These are phyloP conservation scores for Camarhynchus parvulus DNA, from an alignment of 2,113 vertebrate genomes.

Conservation along the genomic window DNA sequence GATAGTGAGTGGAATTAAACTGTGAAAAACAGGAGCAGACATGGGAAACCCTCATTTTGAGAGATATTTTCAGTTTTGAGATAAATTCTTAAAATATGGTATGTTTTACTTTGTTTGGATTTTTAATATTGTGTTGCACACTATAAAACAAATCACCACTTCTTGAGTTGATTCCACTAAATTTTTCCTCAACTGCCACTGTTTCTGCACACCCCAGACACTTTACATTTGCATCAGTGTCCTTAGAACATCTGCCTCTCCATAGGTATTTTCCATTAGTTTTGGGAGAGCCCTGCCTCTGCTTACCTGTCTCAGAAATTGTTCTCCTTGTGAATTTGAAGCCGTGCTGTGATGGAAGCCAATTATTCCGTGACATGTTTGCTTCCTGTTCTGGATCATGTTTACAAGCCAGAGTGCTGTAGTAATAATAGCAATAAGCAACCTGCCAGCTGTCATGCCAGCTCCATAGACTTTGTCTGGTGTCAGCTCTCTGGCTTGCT, in stretches of 20 bases:
- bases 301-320: conserved; percentile 5
- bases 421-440: conserved; percentile 53
- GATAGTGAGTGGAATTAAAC: background rate
- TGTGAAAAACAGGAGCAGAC: background rate
- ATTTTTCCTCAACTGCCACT: background rate
- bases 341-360: background rate
- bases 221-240: background rate
- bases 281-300: background rate
- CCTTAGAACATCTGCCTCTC: background rate
- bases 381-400: conserved; percentile 51
- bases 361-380: conserved; percentile 17
- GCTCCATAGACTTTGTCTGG: conserved; percentile 4
- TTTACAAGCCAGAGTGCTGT: conserved; percentile 26
- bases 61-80: background rate
- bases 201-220: background rate
- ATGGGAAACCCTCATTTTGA: background rate
- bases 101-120: background rate
- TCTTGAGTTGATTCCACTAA: background rate
- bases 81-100: background rate
- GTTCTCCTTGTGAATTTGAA: background rate
- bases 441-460: conserved; percentile 35
- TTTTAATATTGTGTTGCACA: background rate
- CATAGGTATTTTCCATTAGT: background rate
- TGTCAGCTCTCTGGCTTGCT: conserved; percentile 38
- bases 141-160: background rate